Base-by-base conservation (phyloP, 2,113 vertebrate species). In the Clarias magur region DNA sequence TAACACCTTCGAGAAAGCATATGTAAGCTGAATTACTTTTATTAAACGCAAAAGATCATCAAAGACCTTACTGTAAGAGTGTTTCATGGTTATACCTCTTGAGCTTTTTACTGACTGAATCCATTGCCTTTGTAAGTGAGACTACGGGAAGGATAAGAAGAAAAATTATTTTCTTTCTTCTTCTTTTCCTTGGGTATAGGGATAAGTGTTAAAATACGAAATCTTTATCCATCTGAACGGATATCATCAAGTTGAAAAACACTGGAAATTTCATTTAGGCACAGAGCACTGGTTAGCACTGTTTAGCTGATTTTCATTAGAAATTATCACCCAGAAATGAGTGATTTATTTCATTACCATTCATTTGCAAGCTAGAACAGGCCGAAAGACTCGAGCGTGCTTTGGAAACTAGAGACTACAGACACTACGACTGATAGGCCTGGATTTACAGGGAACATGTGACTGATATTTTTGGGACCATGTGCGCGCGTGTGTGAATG, bases 231-330 rank as follows among this genome's bases (percentile, higher is more conserved):
- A 38, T 38, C 34, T 38, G 34, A 38, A 38, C 2, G 34, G 1
- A 2, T 38, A 38, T 38, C 2, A 38, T 56, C 27, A 19, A 19
- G 11, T 17, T n/a, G 23, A 16, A 79, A 79, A 79, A 79, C 13
- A 54, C 12, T 27, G 0, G 4, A 78, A 23, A 30, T 11, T 30
- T 79, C 7, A 13, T 57, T 54, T 79, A 79, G 57, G 30, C 75
- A 38, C 59, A 60, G 65, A 78, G 59, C 53, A 38, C 38, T 79
- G 83, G 59, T 62, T 34, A 34, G 30, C 30, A 34, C 30, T 34
- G 54, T 85, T 88, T 88, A 82, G 62, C 75, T 60, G 79, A 88
- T 91, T 82, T 88, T 86, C 75, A 59, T 91, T 17, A 91, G 65
- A 56, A 57, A 85, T 86, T 5, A 75, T 82, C n/a, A 70, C 79